Evolutionary conservation across 2,797 vertebrate species (phyloP).

Genomic region (Urophycis tenuis): DNA sequence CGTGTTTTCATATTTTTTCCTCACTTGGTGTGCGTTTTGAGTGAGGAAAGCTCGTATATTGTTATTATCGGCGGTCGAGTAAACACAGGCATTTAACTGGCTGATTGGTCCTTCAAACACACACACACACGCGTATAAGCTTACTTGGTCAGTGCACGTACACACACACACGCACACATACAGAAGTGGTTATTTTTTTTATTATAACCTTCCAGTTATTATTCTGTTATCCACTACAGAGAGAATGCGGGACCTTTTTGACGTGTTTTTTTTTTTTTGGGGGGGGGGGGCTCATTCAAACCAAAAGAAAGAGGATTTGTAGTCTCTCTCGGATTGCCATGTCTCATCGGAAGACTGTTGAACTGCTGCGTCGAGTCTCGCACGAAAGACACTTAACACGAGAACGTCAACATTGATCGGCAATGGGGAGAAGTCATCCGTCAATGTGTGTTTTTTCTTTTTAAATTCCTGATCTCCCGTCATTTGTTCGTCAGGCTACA

Average conservation of each 20-base stretch:
- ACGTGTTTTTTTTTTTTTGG: not conserved
- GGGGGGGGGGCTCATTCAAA: conserved; percentile 27
- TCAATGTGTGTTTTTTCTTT: not conserved
- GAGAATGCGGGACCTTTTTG: not conserved
- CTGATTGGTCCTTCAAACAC: not conserved
- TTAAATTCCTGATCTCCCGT: not conserved
- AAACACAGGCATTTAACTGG: not conserved
- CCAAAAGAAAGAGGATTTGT: conserved; percentile 30
- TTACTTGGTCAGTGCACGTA: not conserved
- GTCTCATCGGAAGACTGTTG: conserved; percentile 23
- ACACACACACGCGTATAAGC: not conserved
- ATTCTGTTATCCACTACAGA: not conserved
- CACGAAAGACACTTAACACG: not conserved
- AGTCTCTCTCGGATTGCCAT: conserved; percentile 30
- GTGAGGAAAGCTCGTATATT: conserved; percentile 22
- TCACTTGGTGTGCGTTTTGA: conserved; percentile 36
- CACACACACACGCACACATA: not conserved
- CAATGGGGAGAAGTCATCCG: not conserved
- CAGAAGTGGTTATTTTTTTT: not conserved
- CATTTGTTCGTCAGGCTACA: not conserved
- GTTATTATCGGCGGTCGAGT: not conserved
- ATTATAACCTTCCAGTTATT: not conserved
- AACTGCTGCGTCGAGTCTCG: not conserved
- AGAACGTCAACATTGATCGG: conserved; percentile 6
- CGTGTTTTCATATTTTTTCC: not conserved